A percentile compares a stretch with the other conserved stretches of the same genome.
phyloP scores from a whole-genome alignment of 1,140 invertebrate species.

The Chrysopa pallens region DNA sequence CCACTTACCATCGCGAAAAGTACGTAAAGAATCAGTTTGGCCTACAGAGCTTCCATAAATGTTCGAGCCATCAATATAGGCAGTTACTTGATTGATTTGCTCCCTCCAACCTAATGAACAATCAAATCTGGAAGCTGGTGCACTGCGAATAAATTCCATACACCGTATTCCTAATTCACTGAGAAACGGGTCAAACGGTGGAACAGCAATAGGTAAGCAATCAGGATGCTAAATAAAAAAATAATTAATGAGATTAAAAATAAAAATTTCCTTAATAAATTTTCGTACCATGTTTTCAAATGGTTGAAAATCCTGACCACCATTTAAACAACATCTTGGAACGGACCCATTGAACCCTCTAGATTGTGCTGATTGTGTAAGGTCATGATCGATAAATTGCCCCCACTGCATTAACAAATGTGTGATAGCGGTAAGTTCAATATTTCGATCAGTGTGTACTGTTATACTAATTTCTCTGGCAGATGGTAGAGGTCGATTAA shows the following conservation, averaged over 20 bases:
- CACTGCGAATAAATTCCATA: slow-evolving; percentile 54
- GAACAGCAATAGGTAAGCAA: slow-evolving; percentile 63
- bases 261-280: background rate
- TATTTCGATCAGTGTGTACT: slow-evolving; percentile 42
- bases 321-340: slow-evolving; percentile 55
- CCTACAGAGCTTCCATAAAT: slow-evolving; percentile 76
- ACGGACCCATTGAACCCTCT: slow-evolving; percentile 64
- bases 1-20: slow-evolving; percentile 50
- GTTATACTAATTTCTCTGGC: slow-evolving; percentile 41
- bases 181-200: slow-evolving; percentile 51
- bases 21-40: slow-evolving; percentile 49
- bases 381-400: slow-evolving; percentile 65
- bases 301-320: slow-evolving; percentile 37
- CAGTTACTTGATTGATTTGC: slow-evolving; percentile 66
- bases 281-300: background rate
- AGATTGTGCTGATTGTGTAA: slow-evolving; percentile 46
- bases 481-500: slow-evolving; percentile 40
- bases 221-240: slow-evolving; percentile 51
- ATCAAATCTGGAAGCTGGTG: slow-evolving; percentile 45
- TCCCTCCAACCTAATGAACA: slow-evolving; percentile 53
- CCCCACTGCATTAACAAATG: slow-evolving; percentile 79
- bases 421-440: slow-evolving; percentile 36
- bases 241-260: slow-evolving; percentile 4
- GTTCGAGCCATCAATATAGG: slow-evolving; percentile 79
- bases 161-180: slow-evolving; percentile 47